Conservation (phyloP, 2,888 invertebrate genomes). For the Ypsolopha sequella region DNA sequence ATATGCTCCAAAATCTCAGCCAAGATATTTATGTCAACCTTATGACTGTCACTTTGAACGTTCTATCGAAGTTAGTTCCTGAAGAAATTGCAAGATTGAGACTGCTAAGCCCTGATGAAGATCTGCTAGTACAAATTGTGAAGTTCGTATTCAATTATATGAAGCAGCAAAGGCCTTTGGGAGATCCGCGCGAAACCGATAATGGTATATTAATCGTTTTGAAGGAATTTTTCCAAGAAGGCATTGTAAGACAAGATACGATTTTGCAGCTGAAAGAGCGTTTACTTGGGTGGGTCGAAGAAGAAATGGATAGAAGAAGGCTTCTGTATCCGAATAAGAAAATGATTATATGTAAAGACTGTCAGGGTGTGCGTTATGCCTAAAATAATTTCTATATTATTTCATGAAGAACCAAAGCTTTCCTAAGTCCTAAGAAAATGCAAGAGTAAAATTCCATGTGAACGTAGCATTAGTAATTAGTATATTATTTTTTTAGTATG, state of each 20-base stretch:
- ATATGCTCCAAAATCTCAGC: constrained; percentile 41
- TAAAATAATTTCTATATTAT: background rate
- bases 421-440: no score
- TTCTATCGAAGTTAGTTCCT: constrained; percentile 41
- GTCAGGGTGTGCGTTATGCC: constrained; percentile 12
- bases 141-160: constrained; percentile 55
- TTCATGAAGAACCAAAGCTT: background rate
- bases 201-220: constrained; percentile 44
- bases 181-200: constrained; percentile 37
- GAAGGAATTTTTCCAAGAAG: constrained; percentile 58
- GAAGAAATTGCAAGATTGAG: constrained; percentile 43
- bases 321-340: constrained; percentile 31
- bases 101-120: constrained; percentile 49
- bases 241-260: constrained; percentile 41
- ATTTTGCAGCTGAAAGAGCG: constrained; percentile 40
- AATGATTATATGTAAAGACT: constrained; percentile 35
- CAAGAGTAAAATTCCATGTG: no score
- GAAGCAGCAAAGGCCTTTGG: constrained; percentile 46
- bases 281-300: constrained; percentile 33
- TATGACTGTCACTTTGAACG: constrained; percentile 49
- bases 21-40: constrained; percentile 46
- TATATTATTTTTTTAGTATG: no score
- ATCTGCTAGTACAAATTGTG: constrained; percentile 50
- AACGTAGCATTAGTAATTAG: no score
- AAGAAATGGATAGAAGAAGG: constrained; percentile 31